Evolutionary conservation across 2,888 invertebrate genomes (phyloP).

Genomic region (Phaonia tiefii): DNA sequence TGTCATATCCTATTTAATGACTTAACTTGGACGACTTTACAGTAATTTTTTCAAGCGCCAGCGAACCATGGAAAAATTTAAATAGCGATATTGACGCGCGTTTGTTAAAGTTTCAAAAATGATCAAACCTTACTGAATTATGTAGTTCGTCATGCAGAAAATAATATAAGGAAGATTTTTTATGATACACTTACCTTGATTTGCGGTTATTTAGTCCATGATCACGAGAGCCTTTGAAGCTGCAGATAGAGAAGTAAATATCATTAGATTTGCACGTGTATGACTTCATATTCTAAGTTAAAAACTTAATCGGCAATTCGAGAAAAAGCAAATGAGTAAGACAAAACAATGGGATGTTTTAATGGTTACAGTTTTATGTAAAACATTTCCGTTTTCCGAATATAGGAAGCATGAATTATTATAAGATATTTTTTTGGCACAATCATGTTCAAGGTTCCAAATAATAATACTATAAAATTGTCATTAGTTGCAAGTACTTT

Average conservation of each 20-base stretch:
- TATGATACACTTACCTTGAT: constrained; percentile 77
- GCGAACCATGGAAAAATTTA: too few relatives aligned
- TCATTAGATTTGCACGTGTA: too few relatives aligned
- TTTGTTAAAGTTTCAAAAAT: too few relatives aligned
- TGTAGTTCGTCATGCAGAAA: constrained; percentile 39
- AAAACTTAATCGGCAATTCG: not conserved
- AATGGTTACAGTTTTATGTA: constrained; percentile 32
- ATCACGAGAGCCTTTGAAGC: constrained; percentile 85
- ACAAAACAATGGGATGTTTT: constrained; percentile 57
- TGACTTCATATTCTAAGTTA: too few relatives aligned
- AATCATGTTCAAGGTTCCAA: not conserved
- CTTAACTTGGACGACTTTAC: too few relatives aligned
- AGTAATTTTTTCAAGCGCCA: too few relatives aligned
- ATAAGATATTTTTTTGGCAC: not conserved
- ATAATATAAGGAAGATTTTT: constrained; percentile 31
- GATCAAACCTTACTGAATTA: constrained; percentile 16
- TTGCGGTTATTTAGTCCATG: constrained; percentile 81
- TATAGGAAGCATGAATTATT: constrained; percentile 5
- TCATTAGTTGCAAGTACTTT: constrained; percentile 6
- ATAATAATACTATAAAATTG: not conserved
- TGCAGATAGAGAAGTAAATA: constrained; percentile 72
- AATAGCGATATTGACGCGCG: too few relatives aligned
- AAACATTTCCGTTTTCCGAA: not conserved
- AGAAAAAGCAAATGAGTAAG: constrained; percentile 66
- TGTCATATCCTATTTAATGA: too few relatives aligned